Base-by-base conservation (phyloP, 2,888 invertebrate genomes). In the Myathropa florea region DNA sequence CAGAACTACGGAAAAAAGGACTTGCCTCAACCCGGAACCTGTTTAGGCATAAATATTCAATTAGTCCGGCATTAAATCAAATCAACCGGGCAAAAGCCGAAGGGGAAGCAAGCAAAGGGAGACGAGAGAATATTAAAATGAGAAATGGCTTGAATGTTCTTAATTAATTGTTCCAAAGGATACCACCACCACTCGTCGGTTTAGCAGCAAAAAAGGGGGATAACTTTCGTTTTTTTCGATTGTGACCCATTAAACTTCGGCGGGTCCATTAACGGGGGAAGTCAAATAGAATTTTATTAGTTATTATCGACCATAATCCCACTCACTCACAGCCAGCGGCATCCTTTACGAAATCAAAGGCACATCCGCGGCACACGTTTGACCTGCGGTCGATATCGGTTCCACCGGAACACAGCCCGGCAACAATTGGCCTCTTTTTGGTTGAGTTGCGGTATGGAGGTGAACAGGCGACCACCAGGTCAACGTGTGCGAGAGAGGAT, bases 11-110 rank as follows among this genome's bases (percentile, higher is more conserved):
- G 23, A 65, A n/a, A 23, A 36, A 78, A 55, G 26, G 64, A 30
- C 46, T 46, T n/a, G 23, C 10, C 39, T 33, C 59, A n/a, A n/a
- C 12, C 36, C 67, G 67, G 24, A 75, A 36, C 61, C 73, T 60
- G 73, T 75, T 81, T 55, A 55, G 67, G 73, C 63, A 81, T 81
- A 81, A 73, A 81, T 67, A 81, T 81, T 81, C 80, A 73, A 75
- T 81, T 81, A 81, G 67, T 39, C 61, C 26, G 55, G 63, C 67
- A 80, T 73, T 80, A 68, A 63, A 80, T 80, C 73, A 80, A 80
- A 73, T 80, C 80, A 73, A 80, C 73, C 57, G 55, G 65, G 4
- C 26, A 72, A 61, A 65, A 72, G 26, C 28, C 60, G 18, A 60
- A 63, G 3, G 18, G 28, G 21, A 33, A 33, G 30, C 7, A 24